Conservation (phyloP, 37 sponge, comb jelly and placozoan species). For the Bolinopsis microptera region DNA sequence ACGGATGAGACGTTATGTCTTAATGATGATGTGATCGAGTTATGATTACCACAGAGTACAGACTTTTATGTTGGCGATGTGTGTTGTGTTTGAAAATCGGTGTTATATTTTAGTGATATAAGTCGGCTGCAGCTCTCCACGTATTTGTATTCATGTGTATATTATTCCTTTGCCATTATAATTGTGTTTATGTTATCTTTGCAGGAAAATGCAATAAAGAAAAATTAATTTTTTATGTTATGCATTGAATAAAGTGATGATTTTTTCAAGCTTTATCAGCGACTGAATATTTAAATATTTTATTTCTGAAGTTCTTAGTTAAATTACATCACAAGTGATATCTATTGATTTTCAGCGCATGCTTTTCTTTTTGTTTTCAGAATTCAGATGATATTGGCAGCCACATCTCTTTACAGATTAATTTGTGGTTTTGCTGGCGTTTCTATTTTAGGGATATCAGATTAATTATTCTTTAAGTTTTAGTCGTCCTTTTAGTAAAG, state of each 20-base stretch:
- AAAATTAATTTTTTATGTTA: not conserved
- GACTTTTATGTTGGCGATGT: too few species aligned
- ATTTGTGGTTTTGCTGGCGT: too few species aligned
- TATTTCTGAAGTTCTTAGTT: not conserved
- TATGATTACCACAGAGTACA: too few species aligned
- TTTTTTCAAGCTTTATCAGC: not conserved
- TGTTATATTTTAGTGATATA: not conserved
- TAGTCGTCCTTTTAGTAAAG: not conserved
- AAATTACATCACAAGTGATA: not conserved
- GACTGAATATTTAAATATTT: not conserved
- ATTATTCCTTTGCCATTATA: not conserved
- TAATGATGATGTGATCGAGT: too few species aligned
- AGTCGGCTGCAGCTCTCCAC: not conserved
- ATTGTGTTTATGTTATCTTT: not conserved
- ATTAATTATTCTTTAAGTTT: too few species aligned
- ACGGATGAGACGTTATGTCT: too few species aligned
- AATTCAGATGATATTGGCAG: not conserved
- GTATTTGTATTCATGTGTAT: not conserved
- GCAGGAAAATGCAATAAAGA: not conserved
- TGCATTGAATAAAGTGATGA: not conserved
- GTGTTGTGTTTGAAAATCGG: not conserved
- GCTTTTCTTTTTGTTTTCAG: not conserved
- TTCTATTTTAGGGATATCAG: too few species aligned
- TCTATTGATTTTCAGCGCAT: not conserved
- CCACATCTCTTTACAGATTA: too few species aligned